phyloP scores from a whole-genome alignment of 2,797 vertebrate species.

The Carduelis carduelis region DNA sequence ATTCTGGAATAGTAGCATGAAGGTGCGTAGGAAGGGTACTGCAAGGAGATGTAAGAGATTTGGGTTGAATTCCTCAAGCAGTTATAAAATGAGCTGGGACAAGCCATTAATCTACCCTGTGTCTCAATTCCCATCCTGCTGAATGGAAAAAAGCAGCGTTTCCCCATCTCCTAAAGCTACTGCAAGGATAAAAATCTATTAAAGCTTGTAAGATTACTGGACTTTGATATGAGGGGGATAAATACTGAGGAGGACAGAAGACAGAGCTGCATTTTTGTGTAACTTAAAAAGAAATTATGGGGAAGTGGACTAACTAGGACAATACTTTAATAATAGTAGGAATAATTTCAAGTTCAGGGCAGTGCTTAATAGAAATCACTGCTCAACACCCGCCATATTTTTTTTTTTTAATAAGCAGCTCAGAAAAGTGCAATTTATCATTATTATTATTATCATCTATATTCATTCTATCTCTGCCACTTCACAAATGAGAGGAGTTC shows the following conservation, averaged over 20 bases:
- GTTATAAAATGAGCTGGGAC: constrained; percentile 11
- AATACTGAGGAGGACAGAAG: constrained; percentile 17
- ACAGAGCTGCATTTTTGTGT: constrained; percentile 4
- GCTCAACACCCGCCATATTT: constrained; percentile 9
- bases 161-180: neutral
- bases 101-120: neutral
- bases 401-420: constrained; percentile 56
- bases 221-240: constrained; percentile 19
- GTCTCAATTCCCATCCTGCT: constrained; percentile 5
- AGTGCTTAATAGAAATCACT: constrained; percentile 54
- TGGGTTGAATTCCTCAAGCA: constrained; percentile 35
- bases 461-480: constrained; percentile 38
- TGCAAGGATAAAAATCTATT: constrained; percentile 29
- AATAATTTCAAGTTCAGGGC: constrained; percentile 51
- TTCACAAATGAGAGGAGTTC: constrained; percentile 62
- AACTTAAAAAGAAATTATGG: constrained; percentile 39
- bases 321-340: constrained; percentile 48
- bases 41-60: constrained; percentile 41
- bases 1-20: constrained; percentile 45
- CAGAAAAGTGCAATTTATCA: constrained; percentile 59
- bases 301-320: constrained; percentile 19
- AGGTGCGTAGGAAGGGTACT: constrained; percentile 63
- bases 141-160: neutral
- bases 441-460: constrained; percentile 49
- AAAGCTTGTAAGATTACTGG: constrained; percentile 15